Conservation (phyloP, 2,797 vertebrate genomes). For the Coranthus polyacanthus region DNA sequence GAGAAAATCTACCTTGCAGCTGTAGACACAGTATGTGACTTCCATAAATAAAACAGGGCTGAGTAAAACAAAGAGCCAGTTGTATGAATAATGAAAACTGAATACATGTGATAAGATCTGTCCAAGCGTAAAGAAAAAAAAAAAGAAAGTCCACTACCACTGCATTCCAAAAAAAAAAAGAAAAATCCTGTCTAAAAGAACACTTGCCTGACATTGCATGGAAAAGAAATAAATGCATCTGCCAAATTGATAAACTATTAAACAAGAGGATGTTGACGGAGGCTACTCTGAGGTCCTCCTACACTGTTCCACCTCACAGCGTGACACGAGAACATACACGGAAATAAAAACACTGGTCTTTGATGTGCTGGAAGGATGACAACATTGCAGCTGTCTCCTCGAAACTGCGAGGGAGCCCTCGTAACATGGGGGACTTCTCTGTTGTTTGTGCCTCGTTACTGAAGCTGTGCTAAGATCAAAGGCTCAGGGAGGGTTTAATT, state of each 20-base stretch:
- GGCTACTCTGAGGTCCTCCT: conserved; percentile 32
- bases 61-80: conserved; percentile 71
- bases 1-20: conserved; percentile 42
- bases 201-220: background rate
- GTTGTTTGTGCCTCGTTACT: conserved; percentile 73
- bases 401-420: conserved; percentile 40
- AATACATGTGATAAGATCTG: conserved; percentile 69
- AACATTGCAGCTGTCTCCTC: conserved; percentile 71
- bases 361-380: conserved; percentile 74
- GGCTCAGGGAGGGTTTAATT: conserved; percentile 75
- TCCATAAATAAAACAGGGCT: conserved; percentile 75
- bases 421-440: conserved; percentile 63
- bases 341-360: conserved; percentile 69
- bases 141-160: conserved; percentile 2
- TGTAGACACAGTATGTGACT: conserved; percentile 59
- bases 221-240: conserved; percentile 35
- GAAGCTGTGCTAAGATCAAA: conserved; percentile 80
- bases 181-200: conserved; percentile 19
- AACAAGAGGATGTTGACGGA: conserved; percentile 48
- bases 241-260: conserved; percentile 23
- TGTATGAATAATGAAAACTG: conserved; percentile 80
- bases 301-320: conserved; percentile 41
- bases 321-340: conserved; percentile 47
- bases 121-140: conserved; percentile 47
- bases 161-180: conserved; percentile 12